These are phyloP conservation scores for Cephus runcator DNA, from an alignment of 2,888 invertebrate genomes.

Conservation along the genomic window DNA sequence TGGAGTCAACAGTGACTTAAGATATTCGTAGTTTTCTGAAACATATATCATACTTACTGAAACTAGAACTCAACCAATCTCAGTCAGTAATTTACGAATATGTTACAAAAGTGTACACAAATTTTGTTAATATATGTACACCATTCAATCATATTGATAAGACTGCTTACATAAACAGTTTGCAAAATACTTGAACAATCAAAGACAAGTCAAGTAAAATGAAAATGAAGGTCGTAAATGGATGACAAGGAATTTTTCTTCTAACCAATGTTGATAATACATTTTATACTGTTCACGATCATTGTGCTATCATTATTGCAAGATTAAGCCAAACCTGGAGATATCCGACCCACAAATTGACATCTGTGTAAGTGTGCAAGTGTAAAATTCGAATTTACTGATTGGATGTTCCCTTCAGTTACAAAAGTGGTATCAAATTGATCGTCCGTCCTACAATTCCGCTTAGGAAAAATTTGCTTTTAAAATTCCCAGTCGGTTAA, in stretches of 20 bases:
- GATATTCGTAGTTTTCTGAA: slow-evolving; percentile 75
- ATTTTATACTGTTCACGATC: background rate
- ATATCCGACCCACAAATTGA: background rate
- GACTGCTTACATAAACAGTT: background rate
- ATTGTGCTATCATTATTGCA: background rate
- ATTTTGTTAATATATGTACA: background rate
- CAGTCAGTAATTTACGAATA: background rate
- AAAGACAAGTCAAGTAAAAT: too few species aligned
- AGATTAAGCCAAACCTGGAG: background rate
- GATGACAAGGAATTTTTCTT: background rate
- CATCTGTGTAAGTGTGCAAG: too few species aligned
- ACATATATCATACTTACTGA: slow-evolving; percentile 19
- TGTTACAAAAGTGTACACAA: slow-evolving; percentile 42
- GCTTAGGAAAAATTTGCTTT: too few species aligned
- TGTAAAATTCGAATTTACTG: too few species aligned
- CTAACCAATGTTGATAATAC: background rate
- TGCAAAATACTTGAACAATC: slow-evolving; percentile 1
- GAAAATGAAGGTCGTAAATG: too few species aligned
- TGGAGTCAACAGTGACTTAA: slow-evolving; percentile 72
- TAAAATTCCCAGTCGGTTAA: background rate
- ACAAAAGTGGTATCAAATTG: too few species aligned
- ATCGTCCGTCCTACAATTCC: too few species aligned
- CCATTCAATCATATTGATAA: slow-evolving; percentile 7
- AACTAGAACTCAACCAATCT: background rate
- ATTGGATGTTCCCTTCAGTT: too few species aligned